Conservation (phyloP, 2,797 vertebrate genomes). For the Brachyrhaphis roseni region DNA sequence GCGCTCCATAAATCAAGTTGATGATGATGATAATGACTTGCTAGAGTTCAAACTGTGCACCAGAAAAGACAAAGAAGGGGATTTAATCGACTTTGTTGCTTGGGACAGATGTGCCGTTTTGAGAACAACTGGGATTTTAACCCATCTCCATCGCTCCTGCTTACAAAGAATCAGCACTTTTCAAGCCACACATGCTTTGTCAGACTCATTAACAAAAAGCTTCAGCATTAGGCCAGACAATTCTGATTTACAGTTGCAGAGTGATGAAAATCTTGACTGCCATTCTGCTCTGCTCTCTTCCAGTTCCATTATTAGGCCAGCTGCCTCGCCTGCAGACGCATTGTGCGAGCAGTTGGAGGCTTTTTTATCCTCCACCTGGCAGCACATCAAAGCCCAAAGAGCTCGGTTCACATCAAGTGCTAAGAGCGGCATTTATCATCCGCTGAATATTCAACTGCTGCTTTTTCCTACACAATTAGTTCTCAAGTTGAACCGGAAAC, state of each 20-base stretch:
- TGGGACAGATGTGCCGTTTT: background rate
- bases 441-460: slow-evolving; percentile 45
- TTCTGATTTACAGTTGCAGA: background rate
- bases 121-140: background rate
- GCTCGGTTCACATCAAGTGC: slow-evolving; percentile 36
- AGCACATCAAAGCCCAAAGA: slow-evolving; percentile 48
- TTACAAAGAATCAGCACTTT: background rate
- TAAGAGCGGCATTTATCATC: slow-evolving; percentile 34
- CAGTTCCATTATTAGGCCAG: slow-evolving; percentile 8
- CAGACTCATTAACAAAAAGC: background rate
- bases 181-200: background rate
- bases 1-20: too few relatives aligned
- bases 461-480: slow-evolving; percentile 10
- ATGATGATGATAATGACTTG: background rate
- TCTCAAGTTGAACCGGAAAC: slow-evolving; percentile 3
- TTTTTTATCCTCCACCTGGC: slow-evolving; percentile 57
- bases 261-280: background rate
- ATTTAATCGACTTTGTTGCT: background rate
- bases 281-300: background rate
- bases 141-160: background rate
- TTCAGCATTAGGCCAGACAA: background rate
- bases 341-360: slow-evolving; percentile 40
- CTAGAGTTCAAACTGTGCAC: background rate
- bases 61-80: background rate
- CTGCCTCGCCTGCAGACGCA: slow-evolving; percentile 30